Percentiles rank a stretch among this genome's conserved stretches.
Conservation (phyloP, 2,113 vertebrate species). For the Clarias gariepinus region DNA sequence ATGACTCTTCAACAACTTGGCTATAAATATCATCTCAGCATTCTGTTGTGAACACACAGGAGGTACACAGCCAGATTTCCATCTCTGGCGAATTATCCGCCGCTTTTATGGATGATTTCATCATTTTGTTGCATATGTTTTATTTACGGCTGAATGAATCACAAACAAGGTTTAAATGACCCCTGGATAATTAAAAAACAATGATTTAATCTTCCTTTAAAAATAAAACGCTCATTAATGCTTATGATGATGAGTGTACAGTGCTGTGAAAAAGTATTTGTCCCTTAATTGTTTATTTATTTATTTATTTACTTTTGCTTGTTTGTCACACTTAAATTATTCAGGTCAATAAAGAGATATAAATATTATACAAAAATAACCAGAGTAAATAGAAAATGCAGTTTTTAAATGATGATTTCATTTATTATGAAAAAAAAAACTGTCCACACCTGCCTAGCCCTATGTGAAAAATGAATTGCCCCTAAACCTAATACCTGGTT, state of each 20-base stretch:
- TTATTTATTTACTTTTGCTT: too few relatives aligned
- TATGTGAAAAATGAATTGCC: too few relatives aligned
- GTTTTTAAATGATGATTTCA: too few relatives aligned
- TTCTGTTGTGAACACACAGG: conserved; percentile 31
- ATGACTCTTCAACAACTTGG: conserved; percentile 7
- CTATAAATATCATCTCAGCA: conserved; percentile 36
- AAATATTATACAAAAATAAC: too few relatives aligned
- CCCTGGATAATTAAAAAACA: conserved; percentile 14
- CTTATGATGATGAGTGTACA: neutral
- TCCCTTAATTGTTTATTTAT: too few relatives aligned
- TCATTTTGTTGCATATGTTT: conserved; percentile 24
- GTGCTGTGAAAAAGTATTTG: too few relatives aligned
- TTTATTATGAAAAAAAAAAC: too few relatives aligned
- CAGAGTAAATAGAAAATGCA: too few relatives aligned
- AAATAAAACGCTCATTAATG: neutral
- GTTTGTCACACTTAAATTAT: too few relatives aligned
- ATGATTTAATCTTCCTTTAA: neutral
- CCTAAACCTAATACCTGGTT: too few relatives aligned
- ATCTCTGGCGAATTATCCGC: conserved; percentile 24
- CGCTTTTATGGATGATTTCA: conserved; percentile 34
- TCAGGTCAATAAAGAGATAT: too few relatives aligned
- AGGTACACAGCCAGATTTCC: conserved; percentile 7
- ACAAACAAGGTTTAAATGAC: conserved; percentile 18
- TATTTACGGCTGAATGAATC: neutral
- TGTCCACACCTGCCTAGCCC: too few relatives aligned